Evolutionary conservation across 2,888 invertebrate genomes (phyloP), one percentile per base, ranked within the genome.

Genomic region (Eupithecia tripunctaria): DNA sequence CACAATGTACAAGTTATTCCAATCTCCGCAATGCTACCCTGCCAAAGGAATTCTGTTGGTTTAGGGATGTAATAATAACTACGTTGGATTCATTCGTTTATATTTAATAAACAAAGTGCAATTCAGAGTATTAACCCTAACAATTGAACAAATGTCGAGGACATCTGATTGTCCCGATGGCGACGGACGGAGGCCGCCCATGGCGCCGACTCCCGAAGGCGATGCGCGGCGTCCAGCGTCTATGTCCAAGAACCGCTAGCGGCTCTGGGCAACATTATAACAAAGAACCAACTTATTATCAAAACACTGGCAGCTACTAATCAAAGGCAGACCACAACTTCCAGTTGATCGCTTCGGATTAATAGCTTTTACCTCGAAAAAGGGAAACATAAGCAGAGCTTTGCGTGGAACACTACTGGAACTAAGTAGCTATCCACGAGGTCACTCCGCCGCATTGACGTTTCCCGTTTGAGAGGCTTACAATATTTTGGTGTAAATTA

Each of bases 41-140:
- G 68, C n/a, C 63, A 65, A 62, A 70, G 56, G 72, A 70, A 70
- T 70, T 63, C 51, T 27, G 51, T 63, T 68, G 66, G 63, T 65
- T 43, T 21, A 59, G 60, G 68, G 67, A n/a, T 73, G 59, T 63
- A 82, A 87, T 86, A 81, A 83, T 90, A 88, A 91, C 82, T 85
- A 79, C 79, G 64, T 71, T 84, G 84, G 83, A 90, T 93, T 93
- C 90, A 93, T 94, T 94, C 91, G 91, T 95, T 94, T 94, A 94
- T 94, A 95, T 95, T 95, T 94, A 94, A 94, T 95, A 94, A 94
- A 94, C 92, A 94, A 94, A 94, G 90, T 94, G 94, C 94, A 95
- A 94, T 95, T 94, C 95, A 95, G 94, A 94, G 92, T 87, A 88
- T 93, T 93, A 93, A 91, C 91, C 91, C 90, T 94, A 94, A 93